Evolutionary conservation across 2,113 vertebrate genomes (phyloP).

Genomic region (Turdus rufiventris): DNA sequence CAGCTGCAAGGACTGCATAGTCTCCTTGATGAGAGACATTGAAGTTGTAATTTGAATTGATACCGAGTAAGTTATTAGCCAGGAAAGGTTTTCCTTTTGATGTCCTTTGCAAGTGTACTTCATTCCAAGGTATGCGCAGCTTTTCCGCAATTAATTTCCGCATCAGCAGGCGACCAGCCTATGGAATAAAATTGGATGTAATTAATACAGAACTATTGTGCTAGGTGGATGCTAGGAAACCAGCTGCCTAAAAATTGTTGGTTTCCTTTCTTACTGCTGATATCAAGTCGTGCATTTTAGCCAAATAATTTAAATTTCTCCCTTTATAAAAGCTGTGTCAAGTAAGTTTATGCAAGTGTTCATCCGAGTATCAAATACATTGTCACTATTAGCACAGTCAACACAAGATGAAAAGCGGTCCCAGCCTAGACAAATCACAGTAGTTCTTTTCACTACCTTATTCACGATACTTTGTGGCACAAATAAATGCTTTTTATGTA

Average conservation of each 20-base stretch:
- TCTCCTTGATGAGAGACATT: slow-evolving; percentile 97
- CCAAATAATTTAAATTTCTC: neutral
- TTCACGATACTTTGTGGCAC: neutral
- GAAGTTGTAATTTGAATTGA: slow-evolving; percentile 79
- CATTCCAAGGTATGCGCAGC: slow-evolving; percentile 86
- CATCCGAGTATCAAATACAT: neutral
- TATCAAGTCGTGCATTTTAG: neutral
- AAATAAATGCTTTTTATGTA: neutral
- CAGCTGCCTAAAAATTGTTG: neutral
- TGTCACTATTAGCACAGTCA: neutral
- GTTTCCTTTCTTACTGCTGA: neutral
- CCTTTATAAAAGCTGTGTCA: neutral
- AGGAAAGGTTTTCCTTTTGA: slow-evolving; percentile 90
- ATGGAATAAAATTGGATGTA: neutral
- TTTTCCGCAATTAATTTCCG: slow-evolving; percentile 88
- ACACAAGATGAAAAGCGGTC: accelerated
- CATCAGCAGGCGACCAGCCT: slow-evolving; percentile 92
- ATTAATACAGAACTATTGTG: neutral
- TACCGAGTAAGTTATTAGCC: slow-evolving; percentile 52
- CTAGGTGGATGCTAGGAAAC: neutral
- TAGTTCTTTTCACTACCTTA: neutral
- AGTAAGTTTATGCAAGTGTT: neutral
- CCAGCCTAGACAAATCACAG: neutral
- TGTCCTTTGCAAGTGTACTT: slow-evolving; percentile 84
- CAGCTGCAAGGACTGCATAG: slow-evolving; percentile 90